phyloP scores from a whole-genome alignment of 2,797 vertebrate genomes.

The Scolopax rusticola region DNA sequence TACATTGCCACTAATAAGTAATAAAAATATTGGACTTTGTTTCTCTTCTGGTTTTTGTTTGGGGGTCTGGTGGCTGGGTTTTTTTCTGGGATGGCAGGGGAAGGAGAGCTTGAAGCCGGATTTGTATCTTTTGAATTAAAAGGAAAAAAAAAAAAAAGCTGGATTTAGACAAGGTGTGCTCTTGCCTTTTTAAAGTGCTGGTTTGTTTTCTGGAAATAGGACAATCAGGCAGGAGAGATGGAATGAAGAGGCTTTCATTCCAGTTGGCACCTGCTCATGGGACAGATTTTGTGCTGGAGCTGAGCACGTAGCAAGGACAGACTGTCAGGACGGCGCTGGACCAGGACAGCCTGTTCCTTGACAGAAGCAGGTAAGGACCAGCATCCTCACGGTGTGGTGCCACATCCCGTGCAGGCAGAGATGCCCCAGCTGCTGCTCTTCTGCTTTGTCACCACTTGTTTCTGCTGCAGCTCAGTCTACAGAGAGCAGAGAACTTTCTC shows the following conservation, averaged over 20 bases:
- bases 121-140: neutral
- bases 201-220: neutral
- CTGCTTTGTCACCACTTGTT: neutral
- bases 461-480: neutral
- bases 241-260: neutral
- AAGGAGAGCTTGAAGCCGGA: neutral
- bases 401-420: neutral
- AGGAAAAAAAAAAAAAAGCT: neutral
- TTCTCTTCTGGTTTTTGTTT: neutral
- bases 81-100: neutral
- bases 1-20: slow-evolving; percentile 88
- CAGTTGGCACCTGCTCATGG: neutral
- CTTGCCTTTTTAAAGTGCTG: neutral
- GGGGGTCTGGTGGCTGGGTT: neutral
- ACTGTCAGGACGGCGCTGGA: neutral
- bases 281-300: neutral
- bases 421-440: neutral
- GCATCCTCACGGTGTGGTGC: fast-evolving
- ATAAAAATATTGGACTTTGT: slow-evolving; percentile 81
- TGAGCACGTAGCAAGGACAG: fast-evolving
- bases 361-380: neutral
- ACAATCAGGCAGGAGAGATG: neutral
- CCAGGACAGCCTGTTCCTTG: neutral
- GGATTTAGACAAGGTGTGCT: neutral
- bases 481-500: neutral